Conservation (phyloP, 2,888 invertebrate genomes). For the Drosophila paranaensis region DNA sequence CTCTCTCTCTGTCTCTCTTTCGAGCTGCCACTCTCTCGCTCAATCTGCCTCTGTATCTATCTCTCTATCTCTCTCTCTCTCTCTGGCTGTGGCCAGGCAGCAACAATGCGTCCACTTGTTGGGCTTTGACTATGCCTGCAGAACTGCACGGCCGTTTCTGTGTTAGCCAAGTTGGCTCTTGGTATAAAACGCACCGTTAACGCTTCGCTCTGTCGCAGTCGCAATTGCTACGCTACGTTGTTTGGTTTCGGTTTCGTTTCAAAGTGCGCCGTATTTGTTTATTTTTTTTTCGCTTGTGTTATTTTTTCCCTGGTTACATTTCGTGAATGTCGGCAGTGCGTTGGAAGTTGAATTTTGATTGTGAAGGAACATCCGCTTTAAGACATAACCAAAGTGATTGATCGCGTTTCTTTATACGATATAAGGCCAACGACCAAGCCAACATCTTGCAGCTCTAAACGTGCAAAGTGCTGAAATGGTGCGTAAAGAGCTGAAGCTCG, state of each 20-base stretch:
- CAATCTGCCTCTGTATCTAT: neutral
- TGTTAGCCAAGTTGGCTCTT: constrained; percentile 45
- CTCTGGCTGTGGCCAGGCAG: constrained; percentile 6
- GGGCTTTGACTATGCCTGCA: constrained; percentile 35
- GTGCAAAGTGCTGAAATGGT: constrained; percentile 32
- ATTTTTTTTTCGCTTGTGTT: constrained; percentile 5
- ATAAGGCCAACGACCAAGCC: neutral
- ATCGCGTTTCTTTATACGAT: neutral
- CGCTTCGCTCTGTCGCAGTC: constrained; percentile 70
- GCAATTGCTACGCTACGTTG: constrained; percentile 53
- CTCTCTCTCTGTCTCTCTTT: too few relatives aligned
- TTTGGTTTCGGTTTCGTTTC: constrained; percentile 48
- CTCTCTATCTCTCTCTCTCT: constrained; percentile 5
- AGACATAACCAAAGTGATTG: constrained; percentile 18
- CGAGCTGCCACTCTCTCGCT: neutral
- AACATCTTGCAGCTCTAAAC: neutral
- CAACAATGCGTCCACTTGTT: constrained; percentile 62
- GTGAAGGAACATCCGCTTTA: constrained; percentile 28
- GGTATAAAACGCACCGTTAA: constrained; percentile 66
- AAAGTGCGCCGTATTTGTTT: constrained; percentile 11
- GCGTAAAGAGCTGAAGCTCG: constrained; percentile 16
- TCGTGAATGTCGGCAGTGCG: constrained; percentile 11
- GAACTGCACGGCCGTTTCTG: constrained; percentile 50
- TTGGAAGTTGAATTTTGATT: constrained; percentile 1
- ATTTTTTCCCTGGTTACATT: constrained; percentile 21